phyloP scores from a whole-genome alignment of 2,797 vertebrate species.

The Nyctalus aviator region DNA sequence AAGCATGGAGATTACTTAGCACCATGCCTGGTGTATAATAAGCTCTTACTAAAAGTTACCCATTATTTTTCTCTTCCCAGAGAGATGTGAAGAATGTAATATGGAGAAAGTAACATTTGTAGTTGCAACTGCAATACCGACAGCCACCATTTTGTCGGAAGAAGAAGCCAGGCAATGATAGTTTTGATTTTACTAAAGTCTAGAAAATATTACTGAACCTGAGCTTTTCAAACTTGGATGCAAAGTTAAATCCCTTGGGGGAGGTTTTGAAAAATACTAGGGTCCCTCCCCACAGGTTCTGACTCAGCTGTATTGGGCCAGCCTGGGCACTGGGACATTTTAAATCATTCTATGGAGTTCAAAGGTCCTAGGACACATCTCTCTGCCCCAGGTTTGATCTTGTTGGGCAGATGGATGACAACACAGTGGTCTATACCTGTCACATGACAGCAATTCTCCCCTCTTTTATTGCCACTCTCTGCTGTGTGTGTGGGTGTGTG shows the following conservation, averaged over 20 bases:
- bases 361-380: neutral
- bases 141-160: neutral
- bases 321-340: neutral
- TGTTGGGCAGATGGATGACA: neutral
- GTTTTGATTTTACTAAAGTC: conserved; percentile 6
- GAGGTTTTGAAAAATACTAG: neutral
- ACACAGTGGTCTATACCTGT: neutral
- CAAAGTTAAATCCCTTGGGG: neutral
- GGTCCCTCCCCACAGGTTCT: neutral
- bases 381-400: neutral
- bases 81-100: neutral
- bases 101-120: neutral
- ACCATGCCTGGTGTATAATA: neutral
- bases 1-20: neutral
- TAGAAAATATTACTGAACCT: neutral
- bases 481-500: neutral
- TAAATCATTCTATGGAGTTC: neutral
- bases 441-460: neutral
- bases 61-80: conserved; percentile 15
- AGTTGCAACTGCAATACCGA: neutral
- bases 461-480: neutral
- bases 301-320: neutral
- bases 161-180: neutral
- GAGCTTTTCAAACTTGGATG: neutral
- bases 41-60: neutral